These are phyloP conservation scores for Mormoops blainvillei DNA, from an alignment of 2,113 vertebrate genomes.

Conservation along the genomic window DNA sequence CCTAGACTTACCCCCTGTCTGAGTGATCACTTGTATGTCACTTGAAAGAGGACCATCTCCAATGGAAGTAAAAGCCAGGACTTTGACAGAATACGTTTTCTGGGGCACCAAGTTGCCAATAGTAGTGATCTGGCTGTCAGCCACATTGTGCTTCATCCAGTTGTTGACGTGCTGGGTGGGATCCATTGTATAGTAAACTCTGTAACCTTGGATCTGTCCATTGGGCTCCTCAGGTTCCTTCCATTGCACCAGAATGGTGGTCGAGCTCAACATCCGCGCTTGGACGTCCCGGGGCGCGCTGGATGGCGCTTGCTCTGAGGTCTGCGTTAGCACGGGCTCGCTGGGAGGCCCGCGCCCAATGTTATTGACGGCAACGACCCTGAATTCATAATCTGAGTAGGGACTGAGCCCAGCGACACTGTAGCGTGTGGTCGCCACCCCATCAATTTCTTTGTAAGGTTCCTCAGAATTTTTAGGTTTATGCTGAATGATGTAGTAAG, in stretches of 20 bases:
- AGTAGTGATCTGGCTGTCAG: constrained; percentile 93
- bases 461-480: constrained; percentile 94
- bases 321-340: constrained; percentile 94
- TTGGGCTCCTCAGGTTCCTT: constrained; percentile 98
- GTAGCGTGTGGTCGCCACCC: constrained; percentile 97
- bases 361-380: constrained; percentile 97
- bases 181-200: constrained; percentile 97
- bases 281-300: constrained; percentile 95
- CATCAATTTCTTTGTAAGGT: constrained; percentile 96
- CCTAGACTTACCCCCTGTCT: constrained; percentile 92
- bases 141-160: constrained; percentile 98
- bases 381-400: constrained; percentile 98
- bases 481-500: constrained; percentile 98
- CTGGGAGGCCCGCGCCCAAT: constrained; percentile 95
- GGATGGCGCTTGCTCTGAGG: constrained; percentile 97
- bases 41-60: constrained; percentile 96
- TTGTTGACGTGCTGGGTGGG: constrained; percentile 91
- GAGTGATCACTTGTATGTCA: constrained; percentile 98
- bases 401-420: constrained; percentile 98
- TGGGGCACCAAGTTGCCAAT: constrained; percentile 95
- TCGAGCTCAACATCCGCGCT: constrained; percentile 96
- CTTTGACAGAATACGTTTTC: constrained; percentile 97
- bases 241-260: constrained; percentile 98
- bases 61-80: constrained; percentile 97
- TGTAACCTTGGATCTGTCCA: constrained; percentile 97